Evolutionary conservation across 2,888 invertebrate genomes (phyloP), one percentile per base, ranked within the genome.

Genomic region (Nemotelus nigrinus): DNA sequence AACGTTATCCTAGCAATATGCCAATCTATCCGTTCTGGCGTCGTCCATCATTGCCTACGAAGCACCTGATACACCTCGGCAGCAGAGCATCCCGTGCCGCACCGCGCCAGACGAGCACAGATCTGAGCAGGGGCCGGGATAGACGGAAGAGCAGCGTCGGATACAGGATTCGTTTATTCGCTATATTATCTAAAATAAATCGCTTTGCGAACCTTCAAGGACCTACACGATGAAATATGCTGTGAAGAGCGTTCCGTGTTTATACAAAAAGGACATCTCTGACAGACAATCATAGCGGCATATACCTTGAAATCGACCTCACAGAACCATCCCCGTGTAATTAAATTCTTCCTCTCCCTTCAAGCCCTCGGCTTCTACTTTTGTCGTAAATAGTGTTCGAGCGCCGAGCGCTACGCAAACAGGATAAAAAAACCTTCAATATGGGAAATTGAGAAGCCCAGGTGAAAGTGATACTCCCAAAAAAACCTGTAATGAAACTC

Each of bases 1-100:
- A 78, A 86, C 84, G 84, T 87, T 87, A 86, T 87, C 87, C 86
- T 85, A 85, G 87, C 86, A 86, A 87, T 86, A 87, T 78, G 78
- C 78, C 76, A 67, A 63, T 74, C 50, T 63, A 74, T 74, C 72
- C 68, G 60, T 77, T 60, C 48, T 10, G 47, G 3, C 43, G 48
- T n/a, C 65, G 50, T 48, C 74, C 74, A 53, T 60, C 74, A 74
- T 60, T 43, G 41, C 53, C 39, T 53, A 10, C 53, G 70, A 10
- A 44, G 8, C 70, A 70, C 53, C 50, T 55, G 53, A 70, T 55
- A 70, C 10, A 70, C 70, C 55, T 55, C 70, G 55, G 53, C 70
- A 67, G 39, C 25, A 60, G 5, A 25, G 25, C 25, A 25, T 25
- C 25, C 25, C 25, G 25, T 25, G 25, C 25, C 25, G 25, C 25